Percentiles rank a stretch among this genome's conserved stretches.
Conservation (phyloP, 2,113 vertebrate species). For the Accipiter cooperii region DNA sequence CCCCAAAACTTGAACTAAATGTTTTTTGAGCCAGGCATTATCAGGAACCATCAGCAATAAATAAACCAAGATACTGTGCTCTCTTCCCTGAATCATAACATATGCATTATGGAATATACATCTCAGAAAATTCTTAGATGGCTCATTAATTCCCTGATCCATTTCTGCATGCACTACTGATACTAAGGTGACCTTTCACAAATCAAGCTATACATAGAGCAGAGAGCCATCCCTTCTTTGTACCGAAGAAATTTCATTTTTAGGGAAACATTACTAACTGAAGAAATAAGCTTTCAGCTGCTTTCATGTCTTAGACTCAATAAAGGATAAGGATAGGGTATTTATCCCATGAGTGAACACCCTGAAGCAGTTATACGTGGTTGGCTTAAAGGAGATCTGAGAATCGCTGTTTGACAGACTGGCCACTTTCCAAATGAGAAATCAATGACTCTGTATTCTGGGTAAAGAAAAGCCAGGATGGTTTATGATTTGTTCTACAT, state of each 20-base stretch:
- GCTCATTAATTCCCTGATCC: constrained; percentile 47
- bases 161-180: constrained; percentile 43
- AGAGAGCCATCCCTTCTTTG: not conserved
- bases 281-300: constrained; percentile 21
- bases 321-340: not conserved
- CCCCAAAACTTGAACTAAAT: not conserved
- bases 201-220: not conserved
- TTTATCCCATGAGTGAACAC: constrained; percentile 11
- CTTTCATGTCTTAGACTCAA: not conserved
- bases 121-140: constrained; percentile 36
- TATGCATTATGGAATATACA: constrained; percentile 22
- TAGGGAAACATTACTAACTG: not conserved
- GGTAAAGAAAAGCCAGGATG: constrained; percentile 4
- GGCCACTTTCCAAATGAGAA: constrained; percentile 18
- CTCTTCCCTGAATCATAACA: constrained; percentile 10
- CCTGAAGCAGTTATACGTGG: not conserved
- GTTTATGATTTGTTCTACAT: constrained; percentile 34
- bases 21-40: not conserved
- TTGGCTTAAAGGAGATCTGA: not conserved
- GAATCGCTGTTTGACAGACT: not conserved
- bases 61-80: not conserved
- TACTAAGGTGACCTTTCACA: constrained; percentile 51
- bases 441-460: constrained; percentile 39
- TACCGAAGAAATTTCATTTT: constrained; percentile 23
- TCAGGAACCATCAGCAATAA: not conserved